Base-by-base conservation (phyloP, 2,888 invertebrate genomes). In the Automeris io region DNA sequence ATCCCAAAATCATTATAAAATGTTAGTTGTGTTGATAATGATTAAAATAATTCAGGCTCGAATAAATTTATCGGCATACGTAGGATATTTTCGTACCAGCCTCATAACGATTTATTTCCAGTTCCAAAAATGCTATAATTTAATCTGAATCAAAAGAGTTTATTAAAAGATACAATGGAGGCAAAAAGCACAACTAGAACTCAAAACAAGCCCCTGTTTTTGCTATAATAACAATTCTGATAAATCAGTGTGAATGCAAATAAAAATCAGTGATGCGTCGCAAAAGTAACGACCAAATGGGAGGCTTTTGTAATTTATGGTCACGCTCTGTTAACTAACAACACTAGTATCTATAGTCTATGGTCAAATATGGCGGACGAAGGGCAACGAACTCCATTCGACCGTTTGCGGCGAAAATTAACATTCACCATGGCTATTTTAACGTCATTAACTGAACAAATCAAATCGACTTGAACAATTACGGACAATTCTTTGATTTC, bases 301-400 rank as follows among this genome's bases (percentile, higher is more conserved):
- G 53, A 64, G 57, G 64, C 66, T 62, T 69, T 66, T 68, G 62
- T 70, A 57, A 56, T 67, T 63, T 66, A 68, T 69, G 68, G 73
- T 65, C 68, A 67, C 60, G 76, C 74, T 77, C 77, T 77, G 76
- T 73, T 75, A 70, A 73, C 62, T 46, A 49, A 55, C 58, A 59
- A 58, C 55, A 57, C 54, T 56, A 54, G n/a, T 6, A 19, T 5
- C 59, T 49, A 59, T 68, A 66, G 64, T 67, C 70, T 73, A 73
- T 73, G 72, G 73, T 71, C 67, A 62, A 67, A 68, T 64, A 65
- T 66, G 67, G 70, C 66, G 58, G 62, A 47, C 55, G 54, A 54
- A 57, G 69, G 68, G 61, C 70, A 61, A 64, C 53, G 72, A 73
- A 61, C 75, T 59, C 59, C 37, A 33, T 29, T 42, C 49, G 49